Conservation (phyloP, 2,888 invertebrate species). For the Ormia ochracea region DNA sequence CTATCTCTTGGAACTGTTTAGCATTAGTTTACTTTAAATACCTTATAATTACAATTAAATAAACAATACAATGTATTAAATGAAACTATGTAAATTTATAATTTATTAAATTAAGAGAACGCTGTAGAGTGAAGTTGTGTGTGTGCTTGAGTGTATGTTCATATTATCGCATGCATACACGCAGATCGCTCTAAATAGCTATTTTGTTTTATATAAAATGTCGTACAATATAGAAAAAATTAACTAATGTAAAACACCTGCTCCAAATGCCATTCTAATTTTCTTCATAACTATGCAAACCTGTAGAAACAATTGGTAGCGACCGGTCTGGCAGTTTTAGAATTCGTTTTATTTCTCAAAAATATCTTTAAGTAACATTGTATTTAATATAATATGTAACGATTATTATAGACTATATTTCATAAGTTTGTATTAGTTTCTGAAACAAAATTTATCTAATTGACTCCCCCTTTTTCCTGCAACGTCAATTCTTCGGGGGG, state of each 20-base stretch:
- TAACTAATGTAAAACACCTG: constrained; percentile 18
- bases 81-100: constrained; percentile 48
- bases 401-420: constrained; percentile 31
- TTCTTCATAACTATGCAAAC: background rate
- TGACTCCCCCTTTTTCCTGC: constrained; percentile 62
- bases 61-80: constrained; percentile 41
- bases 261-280: background rate
- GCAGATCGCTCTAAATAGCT: background rate
- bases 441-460: constrained; percentile 59
- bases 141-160: background rate
- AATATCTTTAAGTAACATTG: constrained; percentile 2
- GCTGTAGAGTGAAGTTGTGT: constrained; percentile 25
- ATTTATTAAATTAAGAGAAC: constrained; percentile 44
- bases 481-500: constrained; percentile 49
- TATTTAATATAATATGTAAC: constrained; percentile 4
- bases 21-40: constrained; percentile 44
- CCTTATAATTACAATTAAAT: background rate
- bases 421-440: constrained; percentile 52
- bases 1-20: constrained; percentile 55
- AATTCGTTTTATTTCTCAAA: background rate
- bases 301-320: background rate
- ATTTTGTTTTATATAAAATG: background rate
- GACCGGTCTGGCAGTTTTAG: background rate
- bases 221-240: background rate
- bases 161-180: background rate